Base-by-base conservation (phyloP, 2,888 invertebrate genomes). In the Drosophila yooni region DNA sequence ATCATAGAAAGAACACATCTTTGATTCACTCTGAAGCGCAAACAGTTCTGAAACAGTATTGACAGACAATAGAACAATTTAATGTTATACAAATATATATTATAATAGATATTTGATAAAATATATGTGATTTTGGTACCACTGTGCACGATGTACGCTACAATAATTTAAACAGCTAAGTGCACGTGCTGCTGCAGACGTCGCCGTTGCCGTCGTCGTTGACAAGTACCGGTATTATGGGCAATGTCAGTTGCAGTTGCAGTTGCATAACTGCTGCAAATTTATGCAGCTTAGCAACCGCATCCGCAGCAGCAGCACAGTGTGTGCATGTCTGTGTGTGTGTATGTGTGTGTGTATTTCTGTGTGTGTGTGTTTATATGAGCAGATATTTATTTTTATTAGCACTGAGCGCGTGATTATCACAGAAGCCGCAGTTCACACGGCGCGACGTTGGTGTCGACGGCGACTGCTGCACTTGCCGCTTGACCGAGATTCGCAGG, bases 181-280 rank as follows among this genome's bases (percentile, higher is more conserved):
- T 84, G 81, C 84, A 84, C 89, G 89, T 85, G 89, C 82, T 89
- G 80, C 69, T 31, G 53, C 59, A 18, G 61, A 57, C 18, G 52
- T n/a, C 25, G 46, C 31, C 38, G 60, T 43, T 11, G 54, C 34
- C n/a, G 38, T 40, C n/a, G 54, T 51, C 58, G 87, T 84, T 87
- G 82, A 83, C 84, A 83, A 87, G 82, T 82, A 82, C 82, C 82
- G 82, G 82, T 82, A 82, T 83, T 87, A 82, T 80, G 82, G 78
- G 82, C 79, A 79, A 80, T 73, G 80, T 67, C 77, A 81, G 87
- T 83, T 79, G 74, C 84, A 63, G 75, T 83, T 83, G 89, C 87
- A 65, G 75, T 83, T 83, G 89, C 89, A 86, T 83, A 88, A 83
- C 71, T 64, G 75, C 68, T 61, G 79, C 64, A 73, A 82, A 89